phyloP scores from a whole-genome alignment of 2,113 vertebrate genomes.

The Ameiurus melas region DNA sequence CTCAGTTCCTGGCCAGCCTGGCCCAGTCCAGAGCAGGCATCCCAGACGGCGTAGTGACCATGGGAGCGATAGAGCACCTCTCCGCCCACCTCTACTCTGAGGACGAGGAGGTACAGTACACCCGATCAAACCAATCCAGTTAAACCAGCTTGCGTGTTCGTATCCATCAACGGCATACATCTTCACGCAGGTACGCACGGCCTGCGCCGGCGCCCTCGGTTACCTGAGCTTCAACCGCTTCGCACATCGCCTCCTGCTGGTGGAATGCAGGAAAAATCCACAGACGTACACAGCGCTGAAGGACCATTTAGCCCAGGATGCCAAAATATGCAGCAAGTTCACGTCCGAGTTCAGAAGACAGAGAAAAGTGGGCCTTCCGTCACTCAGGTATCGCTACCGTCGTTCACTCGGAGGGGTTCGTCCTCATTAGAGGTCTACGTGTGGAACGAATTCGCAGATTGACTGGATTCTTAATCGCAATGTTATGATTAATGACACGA shows the following conservation, averaged over 20 bases:
- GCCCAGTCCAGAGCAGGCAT: slow-evolving; percentile 72
- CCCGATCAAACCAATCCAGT: neutral
- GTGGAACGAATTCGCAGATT: neutral
- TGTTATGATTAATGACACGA: neutral
- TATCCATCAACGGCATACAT: neutral
- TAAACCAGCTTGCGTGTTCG: neutral
- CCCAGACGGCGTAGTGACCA: slow-evolving; percentile 68
- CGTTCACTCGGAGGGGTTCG: neutral
- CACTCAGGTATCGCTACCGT: slow-evolving; percentile 66
- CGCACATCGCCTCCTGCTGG: slow-evolving; percentile 71
- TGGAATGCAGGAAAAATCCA: slow-evolving; percentile 72
- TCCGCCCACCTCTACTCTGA: slow-evolving; percentile 69
- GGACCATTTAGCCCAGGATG: slow-evolving; percentile 67
- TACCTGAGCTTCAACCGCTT: slow-evolving; percentile 73
- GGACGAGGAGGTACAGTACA: slow-evolving; percentile 73
- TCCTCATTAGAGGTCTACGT: neutral
- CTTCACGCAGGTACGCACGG: slow-evolving; percentile 64
- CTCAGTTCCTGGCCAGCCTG: slow-evolving; percentile 72
- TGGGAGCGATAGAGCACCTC: slow-evolving; percentile 70
- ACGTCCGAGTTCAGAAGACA: slow-evolving; percentile 71
- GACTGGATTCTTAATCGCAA: neutral
- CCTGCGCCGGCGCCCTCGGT: slow-evolving; percentile 72
- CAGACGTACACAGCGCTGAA: slow-evolving; percentile 67
- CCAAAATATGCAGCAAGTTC: slow-evolving; percentile 70
- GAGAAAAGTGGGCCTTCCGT: slow-evolving; percentile 69